These are phyloP conservation scores for Drosophila differens DNA, from an alignment of 2,888 invertebrate species.

Conservation along the genomic window DNA sequence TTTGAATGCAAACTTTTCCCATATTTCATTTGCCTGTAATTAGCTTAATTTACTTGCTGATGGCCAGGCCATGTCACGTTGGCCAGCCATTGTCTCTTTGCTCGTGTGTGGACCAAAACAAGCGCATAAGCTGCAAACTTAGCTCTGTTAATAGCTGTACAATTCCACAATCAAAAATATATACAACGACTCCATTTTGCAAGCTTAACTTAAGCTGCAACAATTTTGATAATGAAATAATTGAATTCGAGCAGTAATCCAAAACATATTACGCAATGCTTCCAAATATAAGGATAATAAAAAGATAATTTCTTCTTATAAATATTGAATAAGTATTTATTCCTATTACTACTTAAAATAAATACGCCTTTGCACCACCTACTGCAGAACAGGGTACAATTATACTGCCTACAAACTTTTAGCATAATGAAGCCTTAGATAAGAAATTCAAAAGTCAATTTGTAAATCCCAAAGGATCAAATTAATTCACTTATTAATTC, in stretches of 20 bases:
- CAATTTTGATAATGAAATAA: neutral
- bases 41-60: slow-evolving; percentile 70
- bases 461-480: slow-evolving; percentile 4
- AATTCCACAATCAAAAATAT: neutral
- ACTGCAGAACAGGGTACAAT: neutral
- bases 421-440: neutral
- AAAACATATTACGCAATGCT: neutral
- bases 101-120: slow-evolving; percentile 7
- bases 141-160: slow-evolving; percentile 12
- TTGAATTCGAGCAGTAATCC: neutral
- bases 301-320: neutral
- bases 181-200: neutral
- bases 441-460: slow-evolving; percentile 7
- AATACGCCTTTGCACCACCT: neutral
- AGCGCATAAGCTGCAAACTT: slow-evolving; percentile 1
- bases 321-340: neutral
- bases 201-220: neutral
- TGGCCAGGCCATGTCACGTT: slow-evolving; percentile 11
- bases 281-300: neutral
- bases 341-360: neutral
- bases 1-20: slow-evolving; percentile 71
- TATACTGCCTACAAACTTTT: neutral
- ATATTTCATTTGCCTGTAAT: slow-evolving; percentile 72
- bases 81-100: neutral
- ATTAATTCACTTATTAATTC: neutral